These are phyloP conservation scores for Gonatopus flavifemur DNA, from an alignment of 1,140 invertebrate species.

Conservation along the genomic window DNA sequence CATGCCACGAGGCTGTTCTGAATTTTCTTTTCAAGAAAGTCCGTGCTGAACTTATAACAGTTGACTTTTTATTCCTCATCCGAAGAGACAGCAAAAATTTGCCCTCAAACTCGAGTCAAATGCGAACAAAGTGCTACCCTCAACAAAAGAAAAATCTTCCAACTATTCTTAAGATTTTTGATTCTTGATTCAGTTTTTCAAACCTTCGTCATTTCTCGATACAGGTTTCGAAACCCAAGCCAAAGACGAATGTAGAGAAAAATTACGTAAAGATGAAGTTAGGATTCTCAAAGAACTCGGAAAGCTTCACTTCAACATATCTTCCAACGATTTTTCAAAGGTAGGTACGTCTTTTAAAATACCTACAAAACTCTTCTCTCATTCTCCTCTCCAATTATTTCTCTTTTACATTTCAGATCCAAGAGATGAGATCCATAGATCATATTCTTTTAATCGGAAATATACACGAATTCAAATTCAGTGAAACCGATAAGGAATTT, in stretches of 20 bases:
- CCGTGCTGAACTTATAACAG: too few relatives aligned
- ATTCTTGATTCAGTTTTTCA: neutral
- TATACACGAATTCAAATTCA: constrained; percentile 42
- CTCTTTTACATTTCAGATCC: constrained; percentile 45
- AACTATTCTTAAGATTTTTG: too few relatives aligned
- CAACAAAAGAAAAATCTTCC: too few relatives aligned
- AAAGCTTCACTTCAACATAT: constrained; percentile 57
- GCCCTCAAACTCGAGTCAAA: too few relatives aligned
- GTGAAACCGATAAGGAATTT: constrained; percentile 23
- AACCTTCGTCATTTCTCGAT: constrained; percentile 18
- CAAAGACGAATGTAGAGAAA: constrained; percentile 60
- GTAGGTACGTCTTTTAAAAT: constrained; percentile 36
- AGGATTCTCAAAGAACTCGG: constrained; percentile 48
- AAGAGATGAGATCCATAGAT: constrained; percentile 57
- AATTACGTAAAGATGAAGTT: constrained; percentile 45
- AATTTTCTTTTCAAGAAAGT: too few relatives aligned
- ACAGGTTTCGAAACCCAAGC: constrained; percentile 62
- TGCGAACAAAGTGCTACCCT: too few relatives aligned
- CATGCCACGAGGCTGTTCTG: too few relatives aligned
- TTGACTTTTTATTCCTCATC: too few relatives aligned
- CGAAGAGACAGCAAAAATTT: too few relatives aligned
- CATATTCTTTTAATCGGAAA: constrained; percentile 48
- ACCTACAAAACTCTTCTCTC: constrained; percentile 2
- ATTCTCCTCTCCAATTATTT: neutral
- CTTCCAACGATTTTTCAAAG: constrained; percentile 36